A percentile compares a stretch with the other conserved stretches of the same genome.
Evolutionary conservation across 2,113 vertebrate species (phyloP).

Genomic region (Castor canadensis): DNA sequence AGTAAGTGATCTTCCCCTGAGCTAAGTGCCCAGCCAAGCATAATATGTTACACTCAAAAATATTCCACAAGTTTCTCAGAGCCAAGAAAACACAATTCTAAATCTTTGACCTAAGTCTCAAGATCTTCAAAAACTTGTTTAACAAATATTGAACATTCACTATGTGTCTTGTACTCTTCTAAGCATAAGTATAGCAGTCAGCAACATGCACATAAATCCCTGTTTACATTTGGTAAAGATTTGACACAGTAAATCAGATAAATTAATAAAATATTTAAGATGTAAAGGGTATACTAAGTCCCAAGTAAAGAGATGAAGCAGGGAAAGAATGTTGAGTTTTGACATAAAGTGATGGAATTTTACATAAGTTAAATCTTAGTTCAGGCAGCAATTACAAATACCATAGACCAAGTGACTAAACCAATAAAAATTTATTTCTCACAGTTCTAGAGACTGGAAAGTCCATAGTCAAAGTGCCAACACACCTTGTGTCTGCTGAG

Average conservation of each 20-base stretch:
- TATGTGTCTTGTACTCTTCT: neutral
- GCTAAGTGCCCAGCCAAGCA: neutral
- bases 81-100: neutral
- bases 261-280: neutral
- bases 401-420: neutral
- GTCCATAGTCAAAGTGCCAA: neutral
- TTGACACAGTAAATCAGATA: neutral
- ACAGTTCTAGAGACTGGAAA: neutral
- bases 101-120: neutral
- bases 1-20: neutral
- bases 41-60: neutral
- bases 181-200: accelerated
- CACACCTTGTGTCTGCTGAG: neutral
- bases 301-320: neutral
- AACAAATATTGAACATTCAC: neutral
- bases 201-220: neutral
- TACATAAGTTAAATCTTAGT: neutral
- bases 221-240: neutral
- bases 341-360: neutral
- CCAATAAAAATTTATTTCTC: neutral
- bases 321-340: neutral
- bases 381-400: neutral
- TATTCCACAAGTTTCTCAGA: neutral
- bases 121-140: neutral
- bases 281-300: neutral